Conservation (phyloP, 2,888 invertebrate species). For the Sesia apiformis region DNA sequence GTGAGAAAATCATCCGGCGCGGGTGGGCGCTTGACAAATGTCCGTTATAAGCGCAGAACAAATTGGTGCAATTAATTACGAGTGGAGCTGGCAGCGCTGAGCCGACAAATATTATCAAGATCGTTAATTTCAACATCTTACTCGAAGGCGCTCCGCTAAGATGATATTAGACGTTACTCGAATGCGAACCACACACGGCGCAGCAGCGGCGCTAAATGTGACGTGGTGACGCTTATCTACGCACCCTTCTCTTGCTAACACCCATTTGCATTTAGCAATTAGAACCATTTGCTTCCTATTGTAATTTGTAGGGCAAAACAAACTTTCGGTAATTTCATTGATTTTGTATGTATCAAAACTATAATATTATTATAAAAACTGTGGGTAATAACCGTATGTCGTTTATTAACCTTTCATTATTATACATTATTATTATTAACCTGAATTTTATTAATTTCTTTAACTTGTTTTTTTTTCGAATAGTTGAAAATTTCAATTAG, state of each 20-base stretch:
- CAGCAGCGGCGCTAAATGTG: background rate
- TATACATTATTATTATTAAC: too few species aligned
- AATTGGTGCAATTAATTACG: slow-evolving; percentile 70
- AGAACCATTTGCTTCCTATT: background rate
- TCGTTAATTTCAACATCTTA: slow-evolving; percentile 69
- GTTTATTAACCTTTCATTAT: too few species aligned
- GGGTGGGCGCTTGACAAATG: slow-evolving; percentile 67
- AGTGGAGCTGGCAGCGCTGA: slow-evolving; percentile 57
- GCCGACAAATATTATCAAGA: slow-evolving; percentile 72
- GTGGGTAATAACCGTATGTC: too few species aligned
- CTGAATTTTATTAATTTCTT: too few species aligned
- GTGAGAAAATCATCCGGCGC: slow-evolving; percentile 61
- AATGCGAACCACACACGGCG: background rate
- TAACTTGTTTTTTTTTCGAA: too few species aligned
- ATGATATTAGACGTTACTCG: slow-evolving; percentile 35
- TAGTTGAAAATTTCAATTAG: too few species aligned
- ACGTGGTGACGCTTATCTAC: background rate
- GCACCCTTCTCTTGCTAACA: background rate
- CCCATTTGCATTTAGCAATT: background rate
- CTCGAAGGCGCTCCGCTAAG: slow-evolving; percentile 28
- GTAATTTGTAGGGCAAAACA: too few species aligned
- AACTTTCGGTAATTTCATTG: too few species aligned
- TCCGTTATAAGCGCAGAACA: slow-evolving; percentile 68
- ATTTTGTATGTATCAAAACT: too few species aligned
- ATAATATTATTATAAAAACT: too few species aligned